Evolutionary conservation across 2,797 vertebrate species (phyloP).

Genomic region (Petrocephalus sullivani): DNA sequence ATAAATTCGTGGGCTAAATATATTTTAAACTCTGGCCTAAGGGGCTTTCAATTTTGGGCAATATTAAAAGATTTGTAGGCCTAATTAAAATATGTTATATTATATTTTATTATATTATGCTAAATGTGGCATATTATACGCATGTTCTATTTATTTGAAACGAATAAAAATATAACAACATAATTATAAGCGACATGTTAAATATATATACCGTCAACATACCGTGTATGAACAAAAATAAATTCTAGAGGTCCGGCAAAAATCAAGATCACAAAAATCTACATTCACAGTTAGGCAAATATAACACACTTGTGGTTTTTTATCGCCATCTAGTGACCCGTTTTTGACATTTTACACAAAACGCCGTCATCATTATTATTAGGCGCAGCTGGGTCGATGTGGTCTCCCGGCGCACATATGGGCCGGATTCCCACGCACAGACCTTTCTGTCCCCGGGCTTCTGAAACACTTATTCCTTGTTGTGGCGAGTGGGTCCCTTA

Average conservation of each 20-base stretch:
- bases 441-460: background rate
- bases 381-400: background rate
- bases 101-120: background rate
- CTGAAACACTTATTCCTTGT: background rate
- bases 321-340: constrained; percentile 20
- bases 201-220: constrained; percentile 6
- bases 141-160: background rate
- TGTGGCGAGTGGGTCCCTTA: background rate
- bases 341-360: background rate
- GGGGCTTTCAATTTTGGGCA: background rate
- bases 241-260: background rate
- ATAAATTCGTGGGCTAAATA: background rate
- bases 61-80: background rate
- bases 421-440: background rate
- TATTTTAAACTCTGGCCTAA: background rate
- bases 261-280: background rate
- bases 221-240: background rate
- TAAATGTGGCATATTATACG: background rate
- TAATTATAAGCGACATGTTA: background rate
- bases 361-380: background rate
- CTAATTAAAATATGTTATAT: background rate
- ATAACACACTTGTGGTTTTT: background rate
- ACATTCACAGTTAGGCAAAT: background rate
- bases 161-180: background rate
- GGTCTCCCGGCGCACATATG: background rate